phyloP scores from a whole-genome alignment of 2,113 vertebrate species.

The Nothobranchius kuhntae region DNA sequence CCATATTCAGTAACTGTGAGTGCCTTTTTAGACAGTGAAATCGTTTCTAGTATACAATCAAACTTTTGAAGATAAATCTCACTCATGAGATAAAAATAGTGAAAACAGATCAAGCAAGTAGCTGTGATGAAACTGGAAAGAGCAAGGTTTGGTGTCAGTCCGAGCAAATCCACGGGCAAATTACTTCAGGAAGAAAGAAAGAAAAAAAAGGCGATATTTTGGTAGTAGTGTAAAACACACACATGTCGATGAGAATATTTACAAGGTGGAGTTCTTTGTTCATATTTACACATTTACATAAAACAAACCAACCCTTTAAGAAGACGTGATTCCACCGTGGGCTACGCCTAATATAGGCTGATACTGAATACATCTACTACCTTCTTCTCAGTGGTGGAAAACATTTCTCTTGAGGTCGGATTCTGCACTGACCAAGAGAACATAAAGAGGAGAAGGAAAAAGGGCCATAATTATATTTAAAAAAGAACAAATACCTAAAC shows the following conservation, averaged over 20 bases:
- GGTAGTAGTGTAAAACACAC: slow-evolving; percentile 67
- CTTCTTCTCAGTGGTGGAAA: slow-evolving; percentile 38
- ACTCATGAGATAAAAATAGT: slow-evolving; percentile 21
- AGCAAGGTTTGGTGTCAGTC: slow-evolving; percentile 3
- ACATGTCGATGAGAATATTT: slow-evolving; percentile 63
- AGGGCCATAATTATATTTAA: background rate
- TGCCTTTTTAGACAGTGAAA: slow-evolving; percentile 27
- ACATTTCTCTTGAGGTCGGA: slow-evolving; percentile 47
- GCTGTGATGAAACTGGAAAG: slow-evolving; percentile 13
- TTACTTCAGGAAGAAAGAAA: slow-evolving; percentile 13
- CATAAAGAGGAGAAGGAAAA: slow-evolving; percentile 18
- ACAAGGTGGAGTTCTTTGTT: slow-evolving; percentile 62
- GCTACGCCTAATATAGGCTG: slow-evolving; percentile 76
- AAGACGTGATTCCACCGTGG: slow-evolving; percentile 50
- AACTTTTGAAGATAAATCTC: slow-evolving; percentile 15
- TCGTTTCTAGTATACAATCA: slow-evolving; percentile 39
- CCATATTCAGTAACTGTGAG: slow-evolving; percentile 41
- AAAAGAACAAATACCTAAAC: slow-evolving; percentile 20
- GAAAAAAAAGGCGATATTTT: slow-evolving; percentile 25
- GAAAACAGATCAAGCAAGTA: slow-evolving; percentile 40
- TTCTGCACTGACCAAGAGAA: slow-evolving; percentile 26
- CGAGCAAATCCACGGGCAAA: slow-evolving; percentile 19
- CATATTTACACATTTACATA: slow-evolving; percentile 73
- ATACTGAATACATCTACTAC: slow-evolving; percentile 55
- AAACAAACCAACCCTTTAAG: slow-evolving; percentile 58